Evolutionary conservation across 2,113 vertebrate genomes (phyloP).

Genomic region (Irena cyanogastra): DNA sequence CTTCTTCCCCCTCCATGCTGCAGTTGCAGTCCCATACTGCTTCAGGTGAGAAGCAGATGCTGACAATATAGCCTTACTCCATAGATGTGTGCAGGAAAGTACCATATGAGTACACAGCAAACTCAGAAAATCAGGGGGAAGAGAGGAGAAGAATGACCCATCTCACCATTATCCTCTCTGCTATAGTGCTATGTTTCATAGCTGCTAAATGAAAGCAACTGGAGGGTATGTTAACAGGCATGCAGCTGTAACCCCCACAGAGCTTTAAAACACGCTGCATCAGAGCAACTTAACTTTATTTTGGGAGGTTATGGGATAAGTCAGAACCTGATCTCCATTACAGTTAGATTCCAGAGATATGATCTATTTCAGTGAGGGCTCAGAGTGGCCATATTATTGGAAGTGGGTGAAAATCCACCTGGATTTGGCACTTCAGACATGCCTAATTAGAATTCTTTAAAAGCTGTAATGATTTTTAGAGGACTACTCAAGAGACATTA

Average conservation of each 20-base stretch:
- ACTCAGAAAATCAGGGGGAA: background rate
- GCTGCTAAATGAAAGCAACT: background rate
- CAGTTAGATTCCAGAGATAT: conserved; percentile 51
- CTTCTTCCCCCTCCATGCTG: background rate
- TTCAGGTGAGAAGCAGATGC: background rate
- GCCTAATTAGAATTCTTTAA: conserved; percentile 55
- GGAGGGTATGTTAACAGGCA: background rate
- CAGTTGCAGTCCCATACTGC: background rate
- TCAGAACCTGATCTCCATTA: conserved; percentile 36
- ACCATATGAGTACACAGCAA: background rate
- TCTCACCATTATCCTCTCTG: background rate
- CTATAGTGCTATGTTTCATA: background rate
- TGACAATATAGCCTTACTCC: background rate
- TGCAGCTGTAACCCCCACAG: background rate
- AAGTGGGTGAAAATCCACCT: conserved; percentile 63
- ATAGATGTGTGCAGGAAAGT: background rate
- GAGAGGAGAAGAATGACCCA: background rate
- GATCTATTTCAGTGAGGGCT: conserved; percentile 10
- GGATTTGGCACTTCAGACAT: conserved; percentile 47
- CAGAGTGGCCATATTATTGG: conserved; percentile 28
- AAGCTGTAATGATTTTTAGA: conserved; percentile 59
- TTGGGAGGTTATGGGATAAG: conserved; percentile 51
- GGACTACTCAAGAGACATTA: background rate
- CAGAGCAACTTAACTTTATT: conserved; percentile 41
- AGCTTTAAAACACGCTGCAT: conserved; percentile 32